Evolutionary conservation across 2,113 vertebrate species (phyloP).

Genomic region (Plestiodon gilberti): DNA sequence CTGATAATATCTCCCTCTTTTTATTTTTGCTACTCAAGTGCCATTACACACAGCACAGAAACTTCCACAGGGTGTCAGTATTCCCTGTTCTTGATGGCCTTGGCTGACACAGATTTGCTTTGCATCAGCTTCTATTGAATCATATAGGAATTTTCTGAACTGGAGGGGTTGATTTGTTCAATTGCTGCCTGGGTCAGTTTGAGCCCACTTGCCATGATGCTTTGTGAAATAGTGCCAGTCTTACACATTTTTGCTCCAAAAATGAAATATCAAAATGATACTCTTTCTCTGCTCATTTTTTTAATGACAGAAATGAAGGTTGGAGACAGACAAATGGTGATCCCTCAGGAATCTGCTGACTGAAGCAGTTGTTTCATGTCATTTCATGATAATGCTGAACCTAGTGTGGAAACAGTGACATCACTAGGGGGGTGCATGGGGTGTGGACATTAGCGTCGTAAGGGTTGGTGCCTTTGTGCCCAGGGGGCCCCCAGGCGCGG

Average conservation of each 20-base stretch:
- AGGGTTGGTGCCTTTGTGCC: no score
- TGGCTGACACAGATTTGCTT: background rate
- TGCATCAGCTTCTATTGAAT: background rate
- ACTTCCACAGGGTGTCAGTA: background rate
- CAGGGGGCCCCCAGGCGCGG: no score
- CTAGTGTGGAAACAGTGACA: background rate
- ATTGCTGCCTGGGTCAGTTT: background rate
- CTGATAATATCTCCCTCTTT: background rate
- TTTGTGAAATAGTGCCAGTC: background rate
- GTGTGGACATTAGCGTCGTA: no score
- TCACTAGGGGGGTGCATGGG: no score
- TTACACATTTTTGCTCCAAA: background rate
- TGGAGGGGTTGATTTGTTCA: background rate
- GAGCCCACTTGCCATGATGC: background rate
- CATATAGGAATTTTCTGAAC: background rate
- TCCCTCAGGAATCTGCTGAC: background rate
- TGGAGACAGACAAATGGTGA: background rate
- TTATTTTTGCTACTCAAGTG: background rate
- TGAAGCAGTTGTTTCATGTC: background rate
- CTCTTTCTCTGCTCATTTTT: background rate
- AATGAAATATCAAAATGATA: background rate
- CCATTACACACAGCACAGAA: background rate
- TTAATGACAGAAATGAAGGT: background rate
- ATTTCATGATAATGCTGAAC: background rate
- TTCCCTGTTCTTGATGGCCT: background rate